Conservation (phyloP, 1,140 invertebrate genomes). For the Temnothorax nylanderi region DNA sequence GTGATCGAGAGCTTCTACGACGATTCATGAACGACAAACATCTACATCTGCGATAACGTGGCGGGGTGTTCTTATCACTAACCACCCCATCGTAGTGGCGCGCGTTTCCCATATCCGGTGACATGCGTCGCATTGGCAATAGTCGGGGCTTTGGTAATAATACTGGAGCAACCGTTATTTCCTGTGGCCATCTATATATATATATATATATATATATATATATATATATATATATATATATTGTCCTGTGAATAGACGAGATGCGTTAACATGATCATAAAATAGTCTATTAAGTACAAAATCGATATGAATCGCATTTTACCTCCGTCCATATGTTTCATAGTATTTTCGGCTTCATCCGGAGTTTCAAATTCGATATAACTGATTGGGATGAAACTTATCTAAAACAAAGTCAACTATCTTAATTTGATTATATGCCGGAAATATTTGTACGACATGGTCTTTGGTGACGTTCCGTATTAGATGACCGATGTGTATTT, state of each 20-base stretch:
- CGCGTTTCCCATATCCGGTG: constrained; percentile 87
- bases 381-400: constrained; percentile 92
- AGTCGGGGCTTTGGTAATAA: constrained; percentile 91
- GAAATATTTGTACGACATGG: constrained; percentile 98
- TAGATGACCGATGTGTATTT: constrained; percentile 96
- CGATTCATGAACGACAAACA: constrained; percentile 89
- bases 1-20: constrained; percentile 88
- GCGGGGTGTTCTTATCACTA: constrained; percentile 82
- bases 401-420: constrained; percentile 96
- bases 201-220: too few species aligned
- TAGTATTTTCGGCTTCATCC: constrained; percentile 98
- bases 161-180: constrained; percentile 97
- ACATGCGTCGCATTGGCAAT: constrained; percentile 88
- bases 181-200: constrained; percentile 92
- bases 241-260: constrained; percentile 86
- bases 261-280: constrained; percentile 9
- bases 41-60: constrained; percentile 85
- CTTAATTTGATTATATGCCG: constrained; percentile 90
- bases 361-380: constrained; percentile 97
- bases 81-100: constrained; percentile 86
- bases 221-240: too few species aligned
- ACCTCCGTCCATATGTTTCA: constrained; percentile 99
- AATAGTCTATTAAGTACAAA: too few species aligned
- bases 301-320: constrained; percentile 49
- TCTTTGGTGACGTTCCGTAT: constrained; percentile 97